These are phyloP conservation scores for Ictalurus punctatus DNA, from an alignment of 2,113 vertebrate genomes.

Conservation along the genomic window DNA sequence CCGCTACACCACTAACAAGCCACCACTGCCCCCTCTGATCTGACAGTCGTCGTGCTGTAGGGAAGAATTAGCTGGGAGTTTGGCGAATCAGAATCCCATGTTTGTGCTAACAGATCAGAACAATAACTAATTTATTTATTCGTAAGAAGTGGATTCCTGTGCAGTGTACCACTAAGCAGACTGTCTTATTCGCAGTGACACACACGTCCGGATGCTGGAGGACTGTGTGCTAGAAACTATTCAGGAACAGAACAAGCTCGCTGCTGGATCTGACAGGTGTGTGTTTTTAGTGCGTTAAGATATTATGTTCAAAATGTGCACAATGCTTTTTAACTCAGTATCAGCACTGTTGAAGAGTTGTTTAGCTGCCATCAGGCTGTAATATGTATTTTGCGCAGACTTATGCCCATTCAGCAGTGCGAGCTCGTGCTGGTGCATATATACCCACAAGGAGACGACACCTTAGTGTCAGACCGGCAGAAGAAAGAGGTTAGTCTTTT, in stretches of 20 bases:
- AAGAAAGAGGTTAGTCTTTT: slow-evolving; percentile 85
- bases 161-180: neutral
- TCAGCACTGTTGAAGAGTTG: too few species aligned
- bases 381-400: slow-evolving; percentile 67
- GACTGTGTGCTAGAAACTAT: slow-evolving; percentile 97
- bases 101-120: neutral
- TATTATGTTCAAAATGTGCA: neutral
- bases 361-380: neutral
- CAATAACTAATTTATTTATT: neutral
- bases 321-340: neutral
- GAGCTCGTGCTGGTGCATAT: slow-evolving; percentile 96
- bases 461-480: slow-evolving; percentile 90
- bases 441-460: slow-evolving; percentile 93
- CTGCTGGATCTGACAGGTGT: slow-evolving; percentile 95
- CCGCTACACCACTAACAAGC: too few species aligned
- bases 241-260: slow-evolving; percentile 94
- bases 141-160: neutral
- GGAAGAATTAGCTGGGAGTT: neutral
- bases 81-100: neutral
- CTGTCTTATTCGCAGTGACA: slow-evolving; percentile 77
- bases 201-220: slow-evolving; percentile 96
- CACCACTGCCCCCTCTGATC: too few species aligned
- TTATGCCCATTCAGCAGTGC: slow-evolving; percentile 98
- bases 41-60: neutral
- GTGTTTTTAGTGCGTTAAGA: slow-evolving; percentile 54